Base-by-base conservation (phyloP, 30 jellyfish, hydroid and myxozoan species). In the Pseudorhiza aurosa region DNA sequence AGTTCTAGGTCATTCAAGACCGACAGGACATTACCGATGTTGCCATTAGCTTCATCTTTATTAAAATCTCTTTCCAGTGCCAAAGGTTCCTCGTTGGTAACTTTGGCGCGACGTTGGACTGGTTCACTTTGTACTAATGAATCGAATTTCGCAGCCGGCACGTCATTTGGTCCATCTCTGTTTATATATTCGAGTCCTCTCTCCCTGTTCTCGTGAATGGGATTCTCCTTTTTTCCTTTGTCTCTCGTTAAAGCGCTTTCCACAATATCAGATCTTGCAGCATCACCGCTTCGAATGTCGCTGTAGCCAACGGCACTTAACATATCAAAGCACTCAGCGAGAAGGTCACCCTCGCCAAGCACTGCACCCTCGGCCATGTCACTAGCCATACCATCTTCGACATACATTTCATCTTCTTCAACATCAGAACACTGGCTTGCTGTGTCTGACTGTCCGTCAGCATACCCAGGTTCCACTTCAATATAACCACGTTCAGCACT, bases 401-500 rank as follows among this genome's bases (percentile, higher is more conserved):
- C 74, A 36, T 80, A 80, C 14, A 80, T 80, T 1, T 80, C 91
- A 55, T 77, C 89, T 11, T 80, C 83, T 8, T 80, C 91, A 10
- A 80, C 91, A 29, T 80, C 91, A 32, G 84, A 62, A 31, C 71
- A 80, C 31, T 70, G 80, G 69, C 91, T 80, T 19, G 31, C 91
- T 8, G 91, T 46, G 33, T 80, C 91, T n/a, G 84, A 62, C 25
- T 86, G 85, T 46, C 84, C 97, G 27, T 67, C 85, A 1, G 76
- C 88, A 60, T 82, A 81, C 58, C 90, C 97, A 0, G 87, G 97
- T 44, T 68, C 97, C 8, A 89, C 71, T 64, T 89, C 97, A 0
- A 82, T 67, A 49, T 89, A 89, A 2, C 97, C 97, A 42, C 73
- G 90, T 74, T 89, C 97, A 4, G 90, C 87, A 31, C 78, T 81